A percentile compares a stretch with the other conserved stretches of the same genome.
phyloP scores from a whole-genome alignment of 2,113 vertebrate species.

The Toxostoma redivivum region DNA sequence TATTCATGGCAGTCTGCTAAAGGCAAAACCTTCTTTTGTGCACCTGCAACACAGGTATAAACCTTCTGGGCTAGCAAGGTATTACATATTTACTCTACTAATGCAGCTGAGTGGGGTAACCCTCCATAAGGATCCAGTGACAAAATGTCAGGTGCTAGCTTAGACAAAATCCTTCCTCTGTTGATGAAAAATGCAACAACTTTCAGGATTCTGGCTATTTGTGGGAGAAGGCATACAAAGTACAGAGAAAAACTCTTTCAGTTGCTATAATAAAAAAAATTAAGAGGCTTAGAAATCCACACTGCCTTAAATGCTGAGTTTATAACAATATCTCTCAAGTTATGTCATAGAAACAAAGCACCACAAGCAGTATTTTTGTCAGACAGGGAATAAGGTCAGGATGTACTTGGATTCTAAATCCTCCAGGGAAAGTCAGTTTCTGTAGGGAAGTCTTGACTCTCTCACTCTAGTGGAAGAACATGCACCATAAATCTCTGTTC shows the following conservation, averaged over 20 bases:
- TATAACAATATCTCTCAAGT: not conserved
- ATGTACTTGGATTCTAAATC: not conserved
- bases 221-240: not conserved
- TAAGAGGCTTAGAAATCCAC: not conserved
- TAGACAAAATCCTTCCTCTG: not conserved
- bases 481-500: not conserved
- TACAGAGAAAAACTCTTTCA: not conserved
- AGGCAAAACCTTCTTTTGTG: not conserved
- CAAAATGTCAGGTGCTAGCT: fast-evolving
- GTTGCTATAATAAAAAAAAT: not conserved
- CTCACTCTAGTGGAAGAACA: not conserved
- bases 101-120: not conserved
- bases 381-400: not conserved
- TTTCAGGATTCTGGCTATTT: not conserved
- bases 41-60: not conserved
- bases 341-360: not conserved
- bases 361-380: not conserved
- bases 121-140: not conserved
- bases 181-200: not conserved
- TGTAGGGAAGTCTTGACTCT: not conserved
- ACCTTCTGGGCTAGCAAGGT: not conserved
- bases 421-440: slow-evolving; percentile 7
- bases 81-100: not conserved
- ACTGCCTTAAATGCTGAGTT: not conserved
- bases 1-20: not conserved